Evolutionary conservation across 2,888 invertebrate species (phyloP), one percentile per base, ranked within the genome.

Genomic region (Drosophila meridionalis): DNA sequence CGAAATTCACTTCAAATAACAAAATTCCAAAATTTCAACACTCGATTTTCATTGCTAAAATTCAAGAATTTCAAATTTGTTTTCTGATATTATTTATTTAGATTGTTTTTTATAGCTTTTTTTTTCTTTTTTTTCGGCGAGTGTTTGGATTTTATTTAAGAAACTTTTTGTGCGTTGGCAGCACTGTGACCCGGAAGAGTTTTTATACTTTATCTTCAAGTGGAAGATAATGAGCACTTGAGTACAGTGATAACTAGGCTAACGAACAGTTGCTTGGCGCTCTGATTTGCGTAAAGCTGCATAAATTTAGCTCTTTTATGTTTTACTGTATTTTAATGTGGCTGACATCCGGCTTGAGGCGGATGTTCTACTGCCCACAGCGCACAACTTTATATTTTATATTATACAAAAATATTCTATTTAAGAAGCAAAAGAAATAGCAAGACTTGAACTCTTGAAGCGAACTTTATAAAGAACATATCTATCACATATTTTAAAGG

Each of bases 171-270:
- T 6, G 26, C 42, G 26, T 20, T 36, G 36, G 20, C 48, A 55
- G 36, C 40, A 64, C 75, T 69, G 70, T 70, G 80, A 76, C 85
- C 82, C 80, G 87, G 80, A 83, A 87, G 73, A 68, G 11, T 50
- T 66, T 73, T 73, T 66, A 64, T 69, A 71, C 81, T 86, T 34
- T 83, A 81, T 83, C 70, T 79, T 42, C 47, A 14, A 50, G 48
- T 63, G 26, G 38, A 6, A 28, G 47, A 50, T 55, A 45, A 50
- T 45, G 50, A 50, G 45, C 43, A 57, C 58, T 47, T 58, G 38
- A 34, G 40, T 36, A 58, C 58, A 58, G 36, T 34, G 14, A 47
- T 34, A 45, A 26, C 58, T 58, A 26, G 6, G 9, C 42, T 42
- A 42, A 56, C 56, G 40, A 40, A 42, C 56, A 2, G 20, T 9